Base-by-base conservation (phyloP, 2,888 invertebrate species). In the Therioaphis trifolii region DNA sequence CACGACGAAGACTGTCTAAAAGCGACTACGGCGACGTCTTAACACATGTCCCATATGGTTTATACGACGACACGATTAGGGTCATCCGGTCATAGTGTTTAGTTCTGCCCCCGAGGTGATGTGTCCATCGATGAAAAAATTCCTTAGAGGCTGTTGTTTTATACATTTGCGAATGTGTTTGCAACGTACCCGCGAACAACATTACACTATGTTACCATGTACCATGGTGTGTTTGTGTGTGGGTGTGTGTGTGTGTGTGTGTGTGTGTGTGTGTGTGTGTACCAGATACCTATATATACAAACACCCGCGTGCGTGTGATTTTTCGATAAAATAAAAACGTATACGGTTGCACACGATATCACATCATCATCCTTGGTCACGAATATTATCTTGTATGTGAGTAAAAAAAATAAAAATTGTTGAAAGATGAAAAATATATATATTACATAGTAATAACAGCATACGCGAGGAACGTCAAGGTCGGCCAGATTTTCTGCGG, bases 381-480 rank as follows among this genome's bases (percentile, higher is more conserved):
- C 74, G 40, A 58, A 75, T 40, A 24, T 58, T 40, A 12, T n/a
- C 18, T 58, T 3, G 55, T 35, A 21, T 35, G 74, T 55, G 29
- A 4, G 14, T 72, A 18, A 27, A 24, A 46, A 15, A 49, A 29
- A 55, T 35, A 58, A 72, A 72, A 40, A 55, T 55, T 3, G 18
- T 40, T 58, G 58, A 58, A 75, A 27, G 24, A 40, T 43, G 15
- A 40, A 35, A 55, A 61, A 61, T 52, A n/a, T 29, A 52, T n/a
- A 35, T 35, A n/a, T 12, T 15, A 71, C 29, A 76, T 18, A 58
- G n/a, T 58, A 43, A 75, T 24, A 52, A 52, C 35, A 58, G 68
- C 52, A 29, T n/a, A n/a, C n/a, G n/a, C 80, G 35, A 72, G 18
- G 63, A 52, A 72, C 72, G 72, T 58, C 61, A 63, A 82, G 80